Evolutionary conservation across 2,113 vertebrate genomes (phyloP), one percentile per base, ranked within the genome.

Genomic region (Brachyhypopomus gauderio): DNA sequence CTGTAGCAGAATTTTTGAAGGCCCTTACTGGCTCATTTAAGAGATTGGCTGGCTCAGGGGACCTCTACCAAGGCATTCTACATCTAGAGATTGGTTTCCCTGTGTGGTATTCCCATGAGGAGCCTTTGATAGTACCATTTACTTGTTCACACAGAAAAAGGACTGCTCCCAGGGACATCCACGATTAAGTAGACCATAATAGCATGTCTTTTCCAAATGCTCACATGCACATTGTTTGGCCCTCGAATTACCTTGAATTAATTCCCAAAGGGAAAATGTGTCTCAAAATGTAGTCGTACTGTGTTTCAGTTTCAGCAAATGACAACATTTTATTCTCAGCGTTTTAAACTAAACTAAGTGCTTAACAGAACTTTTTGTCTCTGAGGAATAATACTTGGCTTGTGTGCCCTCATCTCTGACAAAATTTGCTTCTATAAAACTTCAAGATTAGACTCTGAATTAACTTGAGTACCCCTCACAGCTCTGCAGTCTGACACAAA

Each of bases 11-110:
- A 81, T 27, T 74, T 81, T 55, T 52, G 55, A 27, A 62, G 34
- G 36, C 41, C 66, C 72, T 73, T 36, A 81, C 63, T 75, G 79
- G 70, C 52, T 82, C 72, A 76, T 74, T 82, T 48, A 38, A 76
- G 45, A 74, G 58, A 69, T 75, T 81, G 72, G 75, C 72, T 77
- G 74, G 66, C 38, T 77, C 45, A 4, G 66, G 41, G 60, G 52
- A 55, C 74, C 8, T n/a, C 41, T 60, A 38, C 63, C n/a, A 22
- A 81, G 63, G 72, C 38, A 25, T 67, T 69, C 22, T 64, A 69
- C 34, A 75, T 59, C n/a, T 34, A 19, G 72, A 74, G 66, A 81
- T 81, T 75, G 48, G 2, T 12, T 20, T 22, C 36, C 56, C 38
- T 41, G 66, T 41, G 66, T 34, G 66, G 64, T 69, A 38, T 36